phyloP scores from a whole-genome alignment of 2,113 vertebrate genomes.

The Salvelinus alpinus region DNA sequence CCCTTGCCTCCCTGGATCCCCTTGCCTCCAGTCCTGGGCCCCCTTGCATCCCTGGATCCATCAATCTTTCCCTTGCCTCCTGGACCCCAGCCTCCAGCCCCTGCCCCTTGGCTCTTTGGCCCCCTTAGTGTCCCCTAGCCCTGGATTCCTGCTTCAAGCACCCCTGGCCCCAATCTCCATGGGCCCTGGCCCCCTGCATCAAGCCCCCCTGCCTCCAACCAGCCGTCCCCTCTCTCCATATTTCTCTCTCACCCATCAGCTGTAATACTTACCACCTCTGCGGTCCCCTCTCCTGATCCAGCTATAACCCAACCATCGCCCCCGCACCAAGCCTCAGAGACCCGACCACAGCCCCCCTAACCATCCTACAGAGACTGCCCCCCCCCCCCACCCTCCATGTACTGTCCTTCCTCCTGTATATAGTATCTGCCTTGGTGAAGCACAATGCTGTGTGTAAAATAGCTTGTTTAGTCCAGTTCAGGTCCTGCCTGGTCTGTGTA shows the following conservation, averaged over 20 bases:
- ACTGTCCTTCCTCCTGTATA: conserved; percentile 34
- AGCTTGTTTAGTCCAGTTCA: conserved; percentile 51
- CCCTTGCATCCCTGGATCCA: conserved; percentile 14
- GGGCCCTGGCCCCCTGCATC: conserved; percentile 35
- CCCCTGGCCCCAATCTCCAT: conserved; percentile 2
- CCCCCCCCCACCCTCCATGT: conserved; percentile 43
- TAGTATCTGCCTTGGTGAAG: conserved; percentile 64
- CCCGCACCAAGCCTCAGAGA: not conserved
- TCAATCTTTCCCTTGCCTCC: not conserved
- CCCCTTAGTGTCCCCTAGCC: conserved; percentile 32
- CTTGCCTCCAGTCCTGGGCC: not conserved
- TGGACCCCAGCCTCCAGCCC: conserved; percentile 8
- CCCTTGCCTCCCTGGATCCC: conserved; percentile 19
- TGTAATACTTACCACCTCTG: not conserved
- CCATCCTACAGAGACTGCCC: conserved; percentile 22
- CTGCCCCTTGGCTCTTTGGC: conserved; percentile 12
- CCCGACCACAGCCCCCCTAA: conserved; percentile 28
- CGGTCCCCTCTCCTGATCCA: not conserved
- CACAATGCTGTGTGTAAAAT: conserved; percentile 60
- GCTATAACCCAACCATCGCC: conserved; percentile 13
- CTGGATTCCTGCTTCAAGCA: conserved; percentile 44
- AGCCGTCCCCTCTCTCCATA: not conserved
- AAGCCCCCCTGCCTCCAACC: not conserved
- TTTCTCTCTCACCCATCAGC: not conserved
- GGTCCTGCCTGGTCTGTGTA: conserved; percentile 34